Evolutionary conservation across 2,888 invertebrate genomes (phyloP).

Genomic region (Coenonympha glycerion): DNA sequence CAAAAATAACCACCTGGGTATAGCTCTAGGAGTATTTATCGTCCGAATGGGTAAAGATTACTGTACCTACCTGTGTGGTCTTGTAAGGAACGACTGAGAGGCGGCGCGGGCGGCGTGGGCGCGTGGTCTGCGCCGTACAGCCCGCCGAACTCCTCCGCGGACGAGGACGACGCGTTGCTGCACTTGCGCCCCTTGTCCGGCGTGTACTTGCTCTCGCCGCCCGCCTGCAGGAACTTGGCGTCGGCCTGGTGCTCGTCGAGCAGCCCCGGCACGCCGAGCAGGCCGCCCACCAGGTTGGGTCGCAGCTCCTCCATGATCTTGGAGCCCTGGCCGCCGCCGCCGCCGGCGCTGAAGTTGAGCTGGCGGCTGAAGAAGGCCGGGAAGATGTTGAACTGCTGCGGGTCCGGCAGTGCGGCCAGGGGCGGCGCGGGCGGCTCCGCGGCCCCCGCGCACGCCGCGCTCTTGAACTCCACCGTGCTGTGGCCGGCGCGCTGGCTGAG

Average conservation of each 20-base stretch:
- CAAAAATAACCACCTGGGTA: no score
- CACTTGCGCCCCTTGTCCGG: constrained; percentile 81
- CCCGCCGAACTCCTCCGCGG: constrained; percentile 91
- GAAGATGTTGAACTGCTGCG: constrained; percentile 93
- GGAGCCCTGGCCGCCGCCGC: constrained; percentile 81
- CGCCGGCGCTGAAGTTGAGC: constrained; percentile 85
- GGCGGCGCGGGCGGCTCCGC: constrained; percentile 70
- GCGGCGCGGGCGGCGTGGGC: constrained; percentile 80
- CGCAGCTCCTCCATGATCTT: constrained; percentile 92
- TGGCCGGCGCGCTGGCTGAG: constrained; percentile 72
- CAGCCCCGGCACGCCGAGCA: constrained; percentile 85
- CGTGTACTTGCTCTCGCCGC: constrained; percentile 75
- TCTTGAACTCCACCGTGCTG: constrained; percentile 91
- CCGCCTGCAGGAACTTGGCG: constrained; percentile 73
- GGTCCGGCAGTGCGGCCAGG: constrained; percentile 78
- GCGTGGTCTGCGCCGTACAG: constrained; percentile 85
- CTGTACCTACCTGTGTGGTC: constrained; percentile 74
- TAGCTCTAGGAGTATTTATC: no score
- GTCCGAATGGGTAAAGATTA: no score
- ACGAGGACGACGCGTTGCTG: constrained; percentile 84
- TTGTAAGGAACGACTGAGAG: constrained; percentile 72
- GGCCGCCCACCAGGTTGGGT: constrained; percentile 86
- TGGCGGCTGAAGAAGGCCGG: constrained; percentile 93
- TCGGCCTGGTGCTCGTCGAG: constrained; percentile 84
- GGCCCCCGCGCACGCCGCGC: constrained; percentile 81